Base-by-base conservation (phyloP, 2,113 vertebrate genomes). In the Miniopterus natalensis region DNA sequence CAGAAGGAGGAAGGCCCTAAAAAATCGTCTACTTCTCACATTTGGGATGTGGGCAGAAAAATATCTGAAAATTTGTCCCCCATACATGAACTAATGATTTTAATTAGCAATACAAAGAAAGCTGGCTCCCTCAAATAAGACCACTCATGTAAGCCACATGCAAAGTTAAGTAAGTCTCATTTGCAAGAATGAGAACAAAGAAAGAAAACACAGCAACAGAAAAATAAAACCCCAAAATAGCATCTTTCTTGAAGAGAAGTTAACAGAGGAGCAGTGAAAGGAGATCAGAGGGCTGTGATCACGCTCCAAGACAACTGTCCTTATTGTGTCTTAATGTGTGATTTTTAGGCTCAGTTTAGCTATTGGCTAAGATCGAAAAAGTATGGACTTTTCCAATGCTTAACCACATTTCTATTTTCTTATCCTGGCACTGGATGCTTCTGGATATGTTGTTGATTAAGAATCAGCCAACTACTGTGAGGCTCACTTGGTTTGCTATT, bases 401-500 rank as follows among this genome's bases (percentile, higher is more conserved):
- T 97, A 90, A 95, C 49, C 25, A 63, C 55, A 81, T 94, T 45
- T 25, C n/a, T 15, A 85, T 80, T 94, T 97, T 95, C 20, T 92
- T 84, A 95, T 74, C 73, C 40, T 87, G 59, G 31, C 80, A 95
- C 18, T 94, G 73, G 55, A 75, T 84, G 14, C 94, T 97, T 98
- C 80, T 97, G 71, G 65, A 84, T 92, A 13, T 88, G 59, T 6
- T 96, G 45, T 59, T 63, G 96, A 97, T 97, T 96, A 77, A 96
- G 86, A 93, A 45, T 29, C 93, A 97, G 73, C 3, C 78, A 90
- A 53, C 31, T 65, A 81, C 47, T 97, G 57, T 61, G n/a, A 90
- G 47, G 74, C 42, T 90, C 51, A 92, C 84, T 95, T 96, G 66
- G 45, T 95, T 98, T 97, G 51, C 78, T 93, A 80, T 98, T 98